phyloP scores from a whole-genome alignment of 2,797 vertebrate genomes.

The Tinamus major region DNA sequence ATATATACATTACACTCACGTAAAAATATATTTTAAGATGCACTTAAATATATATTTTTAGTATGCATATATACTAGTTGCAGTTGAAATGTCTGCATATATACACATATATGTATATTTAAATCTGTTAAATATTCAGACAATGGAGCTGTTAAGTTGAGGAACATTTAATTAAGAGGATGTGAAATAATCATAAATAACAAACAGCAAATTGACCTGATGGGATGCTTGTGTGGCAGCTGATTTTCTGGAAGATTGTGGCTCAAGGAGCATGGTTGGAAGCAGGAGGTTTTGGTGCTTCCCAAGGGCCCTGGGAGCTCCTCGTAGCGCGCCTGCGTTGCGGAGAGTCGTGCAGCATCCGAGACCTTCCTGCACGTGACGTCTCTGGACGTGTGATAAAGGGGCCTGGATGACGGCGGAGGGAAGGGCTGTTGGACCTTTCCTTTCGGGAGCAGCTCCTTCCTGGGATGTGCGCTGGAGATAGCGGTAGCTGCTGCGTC shows the following conservation, averaged over 20 bases:
- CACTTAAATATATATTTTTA: neutral
- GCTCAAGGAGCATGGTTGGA: fast-evolving
- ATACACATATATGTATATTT: neutral
- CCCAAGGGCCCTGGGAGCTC: neutral
- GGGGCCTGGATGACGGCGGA: neutral
- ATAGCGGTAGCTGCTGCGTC: neutral
- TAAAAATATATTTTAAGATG: neutral
- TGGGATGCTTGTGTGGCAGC: fast-evolving
- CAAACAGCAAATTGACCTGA: neutral
- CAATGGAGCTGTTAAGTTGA: neutral
- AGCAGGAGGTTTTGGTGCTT: neutral
- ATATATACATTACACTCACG: neutral
- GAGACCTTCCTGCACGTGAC: neutral
- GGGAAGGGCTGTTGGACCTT: neutral
- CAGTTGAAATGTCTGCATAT: neutral
- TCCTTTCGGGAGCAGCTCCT: neutral
- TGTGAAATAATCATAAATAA: neutral
- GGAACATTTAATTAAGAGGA: neutral
- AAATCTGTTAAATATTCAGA: neutral
- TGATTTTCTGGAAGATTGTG: fast-evolving
- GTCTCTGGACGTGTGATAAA: neutral
- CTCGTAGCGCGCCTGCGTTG: fast-evolving
- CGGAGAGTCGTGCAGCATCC: fast-evolving
- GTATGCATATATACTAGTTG: too few species aligned
- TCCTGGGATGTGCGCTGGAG: neutral